Evolutionary conservation across 2,888 invertebrate genomes (phyloP).

Genomic region (Eristalis tenax): DNA sequence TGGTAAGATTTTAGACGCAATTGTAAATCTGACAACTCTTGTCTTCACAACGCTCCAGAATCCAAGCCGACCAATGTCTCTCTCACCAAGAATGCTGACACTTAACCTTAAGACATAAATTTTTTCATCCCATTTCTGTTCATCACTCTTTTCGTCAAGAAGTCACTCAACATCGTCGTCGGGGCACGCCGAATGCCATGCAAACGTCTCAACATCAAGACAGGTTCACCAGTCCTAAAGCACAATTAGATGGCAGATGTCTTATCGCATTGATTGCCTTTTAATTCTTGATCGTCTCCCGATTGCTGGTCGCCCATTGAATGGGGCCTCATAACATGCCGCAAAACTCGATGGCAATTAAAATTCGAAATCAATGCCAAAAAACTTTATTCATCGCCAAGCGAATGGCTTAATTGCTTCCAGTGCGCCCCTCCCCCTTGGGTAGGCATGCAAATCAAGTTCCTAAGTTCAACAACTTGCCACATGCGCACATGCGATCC

Average conservation of each 20-base stretch:
- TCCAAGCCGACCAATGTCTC: no score
- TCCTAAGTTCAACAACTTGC: conserved; percentile 24
- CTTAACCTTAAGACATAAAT: background rate
- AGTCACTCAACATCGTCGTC: background rate
- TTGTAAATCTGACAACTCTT: no score
- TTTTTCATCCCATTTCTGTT: background rate
- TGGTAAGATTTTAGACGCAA: background rate
- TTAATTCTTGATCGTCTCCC: conserved; percentile 19
- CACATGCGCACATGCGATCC: conserved; percentile 63
- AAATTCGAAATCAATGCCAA: conserved; percentile 46
- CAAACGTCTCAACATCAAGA: background rate
- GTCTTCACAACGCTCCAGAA: no score
- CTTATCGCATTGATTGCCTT: conserved; percentile 30
- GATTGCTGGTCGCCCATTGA: background rate
- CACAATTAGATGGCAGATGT: background rate
- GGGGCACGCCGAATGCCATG: background rate
- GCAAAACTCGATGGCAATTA: conserved; percentile 18
- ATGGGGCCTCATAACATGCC: conserved; percentile 6
- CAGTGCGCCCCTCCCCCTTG: background rate
- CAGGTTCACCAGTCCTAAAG: background rate
- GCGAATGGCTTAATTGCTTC: conserved; percentile 49
- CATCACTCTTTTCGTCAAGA: background rate
- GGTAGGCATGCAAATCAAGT: conserved; percentile 44
- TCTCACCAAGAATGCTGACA: background rate
- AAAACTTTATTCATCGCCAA: conserved; percentile 34